Conservation (phyloP, 2,113 vertebrate genomes). For the Numida meleagris region DNA sequence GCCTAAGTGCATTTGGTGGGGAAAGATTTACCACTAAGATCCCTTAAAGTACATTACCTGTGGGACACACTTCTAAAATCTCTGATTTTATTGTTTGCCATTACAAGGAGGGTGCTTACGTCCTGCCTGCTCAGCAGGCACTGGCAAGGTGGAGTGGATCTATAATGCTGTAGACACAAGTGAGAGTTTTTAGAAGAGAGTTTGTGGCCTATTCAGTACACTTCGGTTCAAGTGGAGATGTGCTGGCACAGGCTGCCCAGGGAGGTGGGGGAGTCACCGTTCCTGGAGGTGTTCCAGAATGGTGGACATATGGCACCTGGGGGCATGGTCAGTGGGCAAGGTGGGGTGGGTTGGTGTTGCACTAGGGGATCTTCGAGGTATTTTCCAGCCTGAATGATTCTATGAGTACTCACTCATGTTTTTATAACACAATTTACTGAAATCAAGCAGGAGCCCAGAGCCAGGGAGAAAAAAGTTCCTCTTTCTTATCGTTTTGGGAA, state of each 20-base stretch:
- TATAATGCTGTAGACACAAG: background rate
- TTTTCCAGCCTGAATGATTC: background rate
- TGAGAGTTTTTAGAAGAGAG: background rate
- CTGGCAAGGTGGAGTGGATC: background rate
- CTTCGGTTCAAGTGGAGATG: background rate
- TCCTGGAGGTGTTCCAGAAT: too few relatives aligned
- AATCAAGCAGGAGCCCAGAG: background rate
- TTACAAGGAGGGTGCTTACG: background rate
- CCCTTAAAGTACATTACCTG: background rate
- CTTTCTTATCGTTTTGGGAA: background rate
- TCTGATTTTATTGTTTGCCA: background rate
- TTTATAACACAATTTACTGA: conserved; percentile 4
- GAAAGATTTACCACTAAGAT: background rate
- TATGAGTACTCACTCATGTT: background rate
- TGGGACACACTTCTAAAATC: background rate
- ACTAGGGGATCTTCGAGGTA: background rate
- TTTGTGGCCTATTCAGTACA: background rate
- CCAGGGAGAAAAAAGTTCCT: background rate
- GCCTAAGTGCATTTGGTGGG: background rate
- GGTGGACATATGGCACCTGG: too few relatives aligned
- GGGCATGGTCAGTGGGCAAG: too few relatives aligned
- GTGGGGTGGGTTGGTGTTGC: too few relatives aligned
- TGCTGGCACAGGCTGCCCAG: too few relatives aligned
- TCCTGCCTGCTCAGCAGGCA: background rate
- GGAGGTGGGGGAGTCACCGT: too few relatives aligned